Base-by-base conservation (phyloP, 2,888 invertebrate species). In the Xestia sexstrigata region DNA sequence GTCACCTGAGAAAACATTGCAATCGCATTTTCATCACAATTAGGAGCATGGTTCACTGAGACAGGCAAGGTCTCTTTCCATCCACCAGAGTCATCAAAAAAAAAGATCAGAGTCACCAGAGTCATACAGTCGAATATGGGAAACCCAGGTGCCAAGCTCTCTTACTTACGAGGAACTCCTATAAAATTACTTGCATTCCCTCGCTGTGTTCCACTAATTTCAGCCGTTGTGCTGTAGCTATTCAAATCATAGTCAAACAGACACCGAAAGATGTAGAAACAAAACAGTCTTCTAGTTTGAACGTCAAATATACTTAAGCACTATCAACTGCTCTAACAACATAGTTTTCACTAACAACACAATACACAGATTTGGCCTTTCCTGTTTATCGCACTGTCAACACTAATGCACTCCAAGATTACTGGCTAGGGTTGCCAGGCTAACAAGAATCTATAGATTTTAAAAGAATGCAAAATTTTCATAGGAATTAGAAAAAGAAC, bases 351-450 rank as follows among this genome's bases (percentile, higher is more conserved):
- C 60, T 45, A 45, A 15, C 79, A 74, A 76, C 74, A 86, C 82
- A 85, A 86, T 73, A 76, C 70, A 78, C 71, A 78, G 79, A 77
- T 72, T 82, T 81, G 55, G 76, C 78, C 42, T 83, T 83, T 87
- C 73, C 75, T 81, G 81, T 81, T 83, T 88, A 78, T 74, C 70
- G 66, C 81, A 78, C 66, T 75, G 82, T 70, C 80, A 82, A 79
- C 84, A 76, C 86, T 88, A 90, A 90, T 90, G 90, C 89, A 89
- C 84, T 80, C 81, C 68, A 30, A 82, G 83, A 89, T 87, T 84
- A 83, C 78, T 68, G 17, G 11, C 13, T 81, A 87, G 79, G 87
- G 85, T 71, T 76, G 77, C n/a, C 70, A 72, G 20, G 1, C 2
- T 55, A 35, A 11, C 30, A 6, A 45, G 0, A 9, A 60, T 35